Base-by-base conservation (phyloP, 1,140 invertebrate species). In the Conus ventricosus region DNA sequence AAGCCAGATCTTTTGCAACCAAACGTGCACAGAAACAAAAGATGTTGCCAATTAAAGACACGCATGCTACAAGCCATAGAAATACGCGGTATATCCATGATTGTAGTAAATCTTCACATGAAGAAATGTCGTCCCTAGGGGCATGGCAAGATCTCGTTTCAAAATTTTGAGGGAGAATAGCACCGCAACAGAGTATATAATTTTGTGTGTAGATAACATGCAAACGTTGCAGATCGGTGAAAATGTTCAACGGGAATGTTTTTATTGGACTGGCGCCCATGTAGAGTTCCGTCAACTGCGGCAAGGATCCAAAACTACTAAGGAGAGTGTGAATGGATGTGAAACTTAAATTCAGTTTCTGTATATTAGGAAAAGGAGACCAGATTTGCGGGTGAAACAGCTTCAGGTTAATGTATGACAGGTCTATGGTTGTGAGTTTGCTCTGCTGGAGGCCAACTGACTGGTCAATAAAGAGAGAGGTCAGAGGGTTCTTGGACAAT, bases 151-250 rank as follows among this genome's bases (percentile, higher is more conserved):
- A 27, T 17, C 25, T 67, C 23, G n/a, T 17, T 7, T 85, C 63
- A n/a, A 71, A 71, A 17, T 39, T 5, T 20, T 51, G 54, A 6
- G 84, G 84, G 13, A 85, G 39, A 0, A 67, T 53, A 11, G 23
- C 84, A 15, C 20, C 39, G 39, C 84, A 85, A 20, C 84, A 85
- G 6, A 85, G 27, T 67, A 39, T 85, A 25, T 67, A 71, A 60
- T 85, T 85, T 20, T 27, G 39, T 5, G 84, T 67, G 57, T 39
- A 25, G 5, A 85, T 57, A 10, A 39, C 13, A 54, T 51, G 84
- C n/a, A 85, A 25, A 8, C n/a, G 15, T 10, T 20, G 5, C 7
- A 85, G 84, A 13, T 51, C 23, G 13, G 27, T n/a, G 60, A 85
- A 71, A 15, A 85, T n/a, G 25, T 85, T 60, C 4, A 20, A 6